phyloP scores from a whole-genome alignment of 2,113 vertebrate species.

The Steatornis caripensis region DNA sequence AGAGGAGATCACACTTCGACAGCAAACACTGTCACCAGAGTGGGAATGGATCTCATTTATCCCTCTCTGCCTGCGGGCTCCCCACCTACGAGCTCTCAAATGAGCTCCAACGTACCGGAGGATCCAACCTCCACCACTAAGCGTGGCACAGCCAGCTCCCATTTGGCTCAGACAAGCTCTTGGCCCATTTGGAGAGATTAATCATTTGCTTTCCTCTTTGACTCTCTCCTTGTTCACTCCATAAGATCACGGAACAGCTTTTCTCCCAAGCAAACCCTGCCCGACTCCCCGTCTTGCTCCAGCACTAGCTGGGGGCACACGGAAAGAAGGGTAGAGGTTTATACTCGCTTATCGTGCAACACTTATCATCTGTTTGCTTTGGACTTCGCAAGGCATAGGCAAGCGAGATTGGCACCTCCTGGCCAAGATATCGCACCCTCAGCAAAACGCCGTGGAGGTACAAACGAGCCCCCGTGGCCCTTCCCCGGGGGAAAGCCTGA shows the following conservation, averaged over 20 bases:
- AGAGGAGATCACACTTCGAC: not conserved
- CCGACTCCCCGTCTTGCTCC: not conserved
- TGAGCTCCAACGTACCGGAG: not conserved
- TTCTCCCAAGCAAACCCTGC: not conserved
- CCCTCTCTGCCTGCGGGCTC: not conserved
- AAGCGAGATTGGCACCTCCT: not conserved
- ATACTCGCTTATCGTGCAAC: not conserved
- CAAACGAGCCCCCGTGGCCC: not conserved
- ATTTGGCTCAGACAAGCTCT: not conserved
- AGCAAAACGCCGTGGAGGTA: rapidly evolving
- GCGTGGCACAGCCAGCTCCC: not conserved
- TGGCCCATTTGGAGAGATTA: not conserved
- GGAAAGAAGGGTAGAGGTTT: not conserved
- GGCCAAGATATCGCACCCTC: not conserved
- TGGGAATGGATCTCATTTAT: not conserved
- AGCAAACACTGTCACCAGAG: not conserved
- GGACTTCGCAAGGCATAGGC: not conserved
- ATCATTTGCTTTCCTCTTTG: not conserved
- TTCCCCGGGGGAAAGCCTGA: not conserved
- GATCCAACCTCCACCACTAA: not conserved
- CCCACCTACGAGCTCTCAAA: not conserved
- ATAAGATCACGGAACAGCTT: not conserved
- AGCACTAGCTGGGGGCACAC: not conserved
- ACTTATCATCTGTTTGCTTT: not conserved
- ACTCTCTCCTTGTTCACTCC: not conserved